Evolutionary conservation across 1,140 invertebrate species (phyloP).

Genomic region (Hyles euphorbiae): DNA sequence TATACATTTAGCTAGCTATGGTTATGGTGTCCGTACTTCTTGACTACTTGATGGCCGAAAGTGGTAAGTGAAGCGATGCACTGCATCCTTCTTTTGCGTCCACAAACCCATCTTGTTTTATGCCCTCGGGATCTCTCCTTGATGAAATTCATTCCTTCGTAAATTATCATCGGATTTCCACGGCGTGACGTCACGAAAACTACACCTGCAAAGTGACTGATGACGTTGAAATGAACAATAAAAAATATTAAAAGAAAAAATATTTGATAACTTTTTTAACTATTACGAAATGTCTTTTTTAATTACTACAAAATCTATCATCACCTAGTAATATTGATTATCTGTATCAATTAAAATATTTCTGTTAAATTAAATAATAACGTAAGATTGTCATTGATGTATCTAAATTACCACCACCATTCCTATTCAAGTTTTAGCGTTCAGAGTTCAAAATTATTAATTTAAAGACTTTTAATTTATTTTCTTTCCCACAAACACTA

Average conservation of each 20-base stretch:
- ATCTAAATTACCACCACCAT: no score
- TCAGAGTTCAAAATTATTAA: no score
- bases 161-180: conserved; percentile 49
- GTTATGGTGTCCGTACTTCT: conserved; percentile 41
- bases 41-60: conserved; percentile 31
- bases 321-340: no score
- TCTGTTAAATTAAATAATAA: no score
- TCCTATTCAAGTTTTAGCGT: no score
- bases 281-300: no score
- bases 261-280: not conserved
- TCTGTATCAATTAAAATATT: no score
- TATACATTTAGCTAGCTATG: conserved; percentile 18
- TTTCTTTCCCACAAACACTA: no score
- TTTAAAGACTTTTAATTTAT: no score
- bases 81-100: conserved; percentile 37
- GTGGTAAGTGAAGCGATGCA: conserved; percentile 47
- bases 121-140: conserved; percentile 31
- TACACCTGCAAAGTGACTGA: conserved; percentile 26
- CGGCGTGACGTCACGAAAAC: conserved; percentile 38
- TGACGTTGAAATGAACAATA: conserved; percentile 4
- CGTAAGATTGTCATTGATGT: no score
- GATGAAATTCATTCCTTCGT: conserved; percentile 45
- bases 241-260: not conserved
- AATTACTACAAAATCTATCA: no score
- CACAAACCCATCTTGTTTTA: conserved; percentile 45